Base-by-base conservation (phyloP, 92 coral and sea anemone genomes). In the Phymanthus crucifer region DNA sequence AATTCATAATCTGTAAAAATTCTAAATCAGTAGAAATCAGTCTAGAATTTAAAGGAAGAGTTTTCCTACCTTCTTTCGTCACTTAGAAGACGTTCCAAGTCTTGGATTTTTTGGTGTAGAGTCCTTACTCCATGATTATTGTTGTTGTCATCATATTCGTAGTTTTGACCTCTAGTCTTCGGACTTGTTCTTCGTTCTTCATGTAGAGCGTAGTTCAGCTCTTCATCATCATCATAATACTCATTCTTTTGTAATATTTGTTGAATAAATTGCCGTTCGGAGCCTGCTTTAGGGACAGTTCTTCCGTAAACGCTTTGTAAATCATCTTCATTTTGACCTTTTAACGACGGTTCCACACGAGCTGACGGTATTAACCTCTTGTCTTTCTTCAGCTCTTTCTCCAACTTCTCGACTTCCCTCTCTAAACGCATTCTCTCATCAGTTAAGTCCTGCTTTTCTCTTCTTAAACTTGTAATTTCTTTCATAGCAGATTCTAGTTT, bases 381-480 rank as follows among this genome's bases (percentile, higher is more conserved):
- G 82, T 93, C 99, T 67, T 90, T 91, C 74, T 78, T 87, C 68
- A 95, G 58, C 74, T 95, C 99, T 67, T 88, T 91, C 75, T 93
- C 99, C 79, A 95, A 80, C 52, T 88, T 90, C 77, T 95, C 98
- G 0, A 93, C 82, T 74, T 95, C 98, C 75, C 85, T 89, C 79
- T 94, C 91, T 3, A 95, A 86, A 74, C 80, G 90, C 33, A 57
- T 34, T 71, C 84, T 94, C 29, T 45, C 72, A 79, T 95, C 99
- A 7, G 12, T 26, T 26, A 61, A 24, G 21, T 92, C 94, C 35
- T 90, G 83, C 78, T 87, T 88, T 40, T 95, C 99, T 7, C 98
- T 94, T 68, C 84, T 93, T 32, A 95, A 76, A 3, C 83, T 90
- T 56, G 91, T 76, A 56, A 93, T 88, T 80, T 95, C 99, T 54